Conservation (phyloP, 1,140 invertebrate species). For the Calliphora vicina region DNA sequence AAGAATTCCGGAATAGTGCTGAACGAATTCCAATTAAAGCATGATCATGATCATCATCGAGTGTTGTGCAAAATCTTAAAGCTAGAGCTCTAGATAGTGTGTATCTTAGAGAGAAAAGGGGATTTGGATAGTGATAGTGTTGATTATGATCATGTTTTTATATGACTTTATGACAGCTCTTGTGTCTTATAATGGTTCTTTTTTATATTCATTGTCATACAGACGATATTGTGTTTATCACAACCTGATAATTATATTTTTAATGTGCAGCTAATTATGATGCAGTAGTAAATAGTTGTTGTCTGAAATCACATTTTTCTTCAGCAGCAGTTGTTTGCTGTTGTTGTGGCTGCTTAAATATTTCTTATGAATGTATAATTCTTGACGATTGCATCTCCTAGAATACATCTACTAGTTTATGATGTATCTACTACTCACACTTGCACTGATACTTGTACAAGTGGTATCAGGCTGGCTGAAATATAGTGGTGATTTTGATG, state of each 20-base stretch:
- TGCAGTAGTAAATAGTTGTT: constrained; percentile 49
- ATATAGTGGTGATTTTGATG: constrained; percentile 26
- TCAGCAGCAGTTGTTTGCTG: not conserved
- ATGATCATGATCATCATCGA: not conserved
- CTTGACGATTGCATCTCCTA: constrained; percentile 17
- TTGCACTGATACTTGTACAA: not conserved
- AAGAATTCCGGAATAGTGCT: not conserved
- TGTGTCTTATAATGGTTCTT: not conserved
- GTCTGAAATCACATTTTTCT: not conserved
- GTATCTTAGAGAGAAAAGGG: not conserved
- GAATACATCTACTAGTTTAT: constrained; percentile 17
- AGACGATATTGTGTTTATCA: constrained; percentile 3
- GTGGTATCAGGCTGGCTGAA: not conserved
- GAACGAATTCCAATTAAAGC: not conserved
- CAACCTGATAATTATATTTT: constrained; percentile 56
- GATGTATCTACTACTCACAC: constrained; percentile 38
- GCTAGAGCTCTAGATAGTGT: not conserved
- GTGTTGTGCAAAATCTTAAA: not conserved
- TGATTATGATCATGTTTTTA: not conserved
- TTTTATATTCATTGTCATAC: not conserved
- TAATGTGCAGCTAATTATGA: constrained; percentile 63
- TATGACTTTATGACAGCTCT: not conserved
- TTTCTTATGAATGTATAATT: not conserved
- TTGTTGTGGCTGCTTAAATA: constrained; percentile 28
- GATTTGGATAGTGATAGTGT: not conserved